phyloP scores from a whole-genome alignment of 2,797 vertebrate species.

The Cossypha niveicapilla region DNA sequence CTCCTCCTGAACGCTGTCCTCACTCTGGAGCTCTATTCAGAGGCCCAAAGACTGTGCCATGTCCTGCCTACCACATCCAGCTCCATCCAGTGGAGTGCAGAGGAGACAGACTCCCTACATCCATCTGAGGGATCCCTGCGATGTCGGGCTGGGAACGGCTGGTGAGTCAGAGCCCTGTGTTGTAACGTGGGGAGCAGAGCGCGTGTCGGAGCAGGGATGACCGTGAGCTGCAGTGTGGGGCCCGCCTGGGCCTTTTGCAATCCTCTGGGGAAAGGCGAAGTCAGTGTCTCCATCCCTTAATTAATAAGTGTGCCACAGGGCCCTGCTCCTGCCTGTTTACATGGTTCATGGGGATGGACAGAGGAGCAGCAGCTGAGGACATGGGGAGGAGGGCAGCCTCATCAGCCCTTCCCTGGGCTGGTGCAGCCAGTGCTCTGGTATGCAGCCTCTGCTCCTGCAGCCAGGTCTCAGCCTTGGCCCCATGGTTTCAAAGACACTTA shows the following conservation, averaged over 20 bases:
- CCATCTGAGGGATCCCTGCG: background rate
- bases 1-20: background rate
- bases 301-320: conserved; percentile 7
- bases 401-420: background rate
- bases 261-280: conserved; percentile 10
- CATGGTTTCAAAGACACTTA: accelerated
- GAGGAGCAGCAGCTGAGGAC: background rate
- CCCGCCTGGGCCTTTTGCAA: conserved; percentile 59
- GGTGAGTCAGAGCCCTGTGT: conserved; percentile 54
- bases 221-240: background rate
- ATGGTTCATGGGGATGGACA: background rate
- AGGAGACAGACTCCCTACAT: background rate
- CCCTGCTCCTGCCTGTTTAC: background rate
- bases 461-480: background rate
- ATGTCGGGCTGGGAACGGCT: background rate
- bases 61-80: accelerated
- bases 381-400: accelerated
- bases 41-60: background rate
- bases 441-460: accelerated
- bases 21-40: background rate
- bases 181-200: conserved; percentile 21
- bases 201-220: conserved; percentile 37
- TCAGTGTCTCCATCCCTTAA: conserved; percentile 24
- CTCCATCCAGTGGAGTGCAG: background rate
- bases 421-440: accelerated